Conservation (phyloP, 2,113 vertebrate species). For the Isichthys henryi region DNA sequence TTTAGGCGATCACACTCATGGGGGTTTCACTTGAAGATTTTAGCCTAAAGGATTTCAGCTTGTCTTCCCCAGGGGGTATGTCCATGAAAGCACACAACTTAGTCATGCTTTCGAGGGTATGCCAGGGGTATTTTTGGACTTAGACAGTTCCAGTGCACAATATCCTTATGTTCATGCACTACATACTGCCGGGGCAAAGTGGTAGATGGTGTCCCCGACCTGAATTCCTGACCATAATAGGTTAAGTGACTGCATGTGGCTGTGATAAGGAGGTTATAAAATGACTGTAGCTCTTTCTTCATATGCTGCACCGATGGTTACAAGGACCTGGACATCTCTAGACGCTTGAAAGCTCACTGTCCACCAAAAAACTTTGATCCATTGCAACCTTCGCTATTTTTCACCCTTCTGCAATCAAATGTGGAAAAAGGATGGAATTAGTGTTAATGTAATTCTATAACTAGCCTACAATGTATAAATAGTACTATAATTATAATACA, state of each 20-base stretch:
- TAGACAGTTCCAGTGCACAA: neutral
- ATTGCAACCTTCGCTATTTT: neutral
- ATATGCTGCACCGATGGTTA: neutral
- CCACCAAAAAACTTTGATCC: neutral
- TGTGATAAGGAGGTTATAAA: neutral
- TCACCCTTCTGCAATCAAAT: neutral
- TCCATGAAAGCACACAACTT: neutral
- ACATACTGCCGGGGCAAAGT: neutral
- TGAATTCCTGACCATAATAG: constrained; percentile 5
- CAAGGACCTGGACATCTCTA: neutral
- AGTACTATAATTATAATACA: neutral
- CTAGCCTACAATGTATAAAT: neutral
- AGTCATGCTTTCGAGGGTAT: neutral
- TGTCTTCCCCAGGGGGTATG: neutral
- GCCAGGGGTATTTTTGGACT: neutral
- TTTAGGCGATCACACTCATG: neutral
- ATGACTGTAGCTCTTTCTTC: neutral
- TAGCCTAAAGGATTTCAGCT: neutral
- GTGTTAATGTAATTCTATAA: neutral
- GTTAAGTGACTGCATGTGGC: constrained; percentile 5
- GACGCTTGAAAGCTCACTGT: neutral
- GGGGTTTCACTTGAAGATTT: neutral
- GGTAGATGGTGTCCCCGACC: neutral
- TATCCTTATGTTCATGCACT: neutral
- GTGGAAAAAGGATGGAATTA: neutral